Base-by-base conservation (phyloP, 2,797 vertebrate species). In the Trachurus trachurus region DNA sequence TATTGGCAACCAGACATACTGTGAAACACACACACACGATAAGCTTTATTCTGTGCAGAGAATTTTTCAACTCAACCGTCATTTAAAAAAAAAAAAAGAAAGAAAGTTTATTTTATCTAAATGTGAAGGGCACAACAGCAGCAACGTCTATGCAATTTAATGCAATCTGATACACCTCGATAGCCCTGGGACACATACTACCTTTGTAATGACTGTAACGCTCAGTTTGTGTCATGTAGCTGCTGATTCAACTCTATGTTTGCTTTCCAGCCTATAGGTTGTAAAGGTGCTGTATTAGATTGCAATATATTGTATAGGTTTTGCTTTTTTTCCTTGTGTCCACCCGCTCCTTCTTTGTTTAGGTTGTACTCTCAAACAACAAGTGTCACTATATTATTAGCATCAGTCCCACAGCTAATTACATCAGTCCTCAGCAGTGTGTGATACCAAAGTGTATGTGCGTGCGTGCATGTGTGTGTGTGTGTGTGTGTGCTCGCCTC, bases 11-110 rank as follows among this genome's bases (percentile, higher is more conserved):
- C 81, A 57, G 58, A 81, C 72, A 69, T 60, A 87, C 87, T 90
- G 88, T 91, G 89, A 87, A 92, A 80, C 66, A 68, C 44, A 82
- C 74, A 73, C 74, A 73, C 74, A 49, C 29, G 45, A 86, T 83
- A 71, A 87, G 84, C 85, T 90, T 72, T 66, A 59, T 63, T 73
- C 64, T 78, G 53, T 67, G 57, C 59, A 71, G 37, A 63, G 19
- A 60, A 47, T 64, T 78, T 70, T 66, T 37, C 47, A 72, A 39
- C 8, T 34, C 26, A 59, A 67, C 21, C 74, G 22, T 67, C 71
- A 7, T 26, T 26, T n/a, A 29, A 61, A 57, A 29, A 37, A 37
- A 37, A 37, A 37, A 37, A 37, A 37, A 37, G 7, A 34, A 34
- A 9, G 7, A 37, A 37, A n/a, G 8, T 73, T 49, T 9, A n/a